Evolutionary conservation across 2,113 vertebrate species (phyloP).

Genomic region (Mirza zaza): DNA sequence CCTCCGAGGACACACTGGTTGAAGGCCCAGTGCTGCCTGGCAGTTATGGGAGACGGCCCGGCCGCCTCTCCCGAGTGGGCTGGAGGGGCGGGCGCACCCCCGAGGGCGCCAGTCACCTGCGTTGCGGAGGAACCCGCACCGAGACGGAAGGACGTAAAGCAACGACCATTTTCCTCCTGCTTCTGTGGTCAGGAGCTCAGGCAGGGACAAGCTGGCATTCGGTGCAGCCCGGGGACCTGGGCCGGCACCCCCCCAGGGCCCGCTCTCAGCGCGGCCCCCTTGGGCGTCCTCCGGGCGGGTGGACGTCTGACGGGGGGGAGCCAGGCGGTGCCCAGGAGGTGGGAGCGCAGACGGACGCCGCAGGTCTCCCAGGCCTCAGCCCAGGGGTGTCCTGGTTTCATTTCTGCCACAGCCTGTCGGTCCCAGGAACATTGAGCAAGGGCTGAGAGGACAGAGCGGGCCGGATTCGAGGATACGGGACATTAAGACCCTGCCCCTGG

Average conservation of each 20-base stretch:
- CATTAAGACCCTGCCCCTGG: rapidly evolving
- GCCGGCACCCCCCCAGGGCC: neutral
- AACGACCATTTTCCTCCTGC: rapidly evolving
- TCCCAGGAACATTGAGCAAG: no score
- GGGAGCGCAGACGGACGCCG: rapidly evolving
- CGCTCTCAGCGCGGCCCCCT: rapidly evolving
- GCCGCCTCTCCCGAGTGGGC: no score
- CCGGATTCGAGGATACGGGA: neutral
- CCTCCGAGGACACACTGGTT: rapidly evolving
- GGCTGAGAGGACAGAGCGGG: rapidly evolving
- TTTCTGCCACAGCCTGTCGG: neutral
- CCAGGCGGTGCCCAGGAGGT: neutral
- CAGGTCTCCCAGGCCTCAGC: neutral
- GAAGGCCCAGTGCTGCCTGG: neutral
- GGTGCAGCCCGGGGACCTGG: neutral
- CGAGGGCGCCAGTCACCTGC: rapidly evolving
- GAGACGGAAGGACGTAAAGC: neutral
- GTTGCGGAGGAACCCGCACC: rapidly evolving
- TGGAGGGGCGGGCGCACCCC: neutral
- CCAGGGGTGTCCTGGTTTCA: rapidly evolving
- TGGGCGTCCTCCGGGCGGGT: rapidly evolving
- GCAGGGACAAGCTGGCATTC: neutral
- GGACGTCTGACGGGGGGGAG: rapidly evolving
- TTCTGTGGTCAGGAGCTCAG: neutral
- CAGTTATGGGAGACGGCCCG: neutral